Percentiles rank a stretch among this genome's conserved stretches.
Conservation (phyloP, 1,140 invertebrate genomes). For the Campoletis sonorensis region DNA sequence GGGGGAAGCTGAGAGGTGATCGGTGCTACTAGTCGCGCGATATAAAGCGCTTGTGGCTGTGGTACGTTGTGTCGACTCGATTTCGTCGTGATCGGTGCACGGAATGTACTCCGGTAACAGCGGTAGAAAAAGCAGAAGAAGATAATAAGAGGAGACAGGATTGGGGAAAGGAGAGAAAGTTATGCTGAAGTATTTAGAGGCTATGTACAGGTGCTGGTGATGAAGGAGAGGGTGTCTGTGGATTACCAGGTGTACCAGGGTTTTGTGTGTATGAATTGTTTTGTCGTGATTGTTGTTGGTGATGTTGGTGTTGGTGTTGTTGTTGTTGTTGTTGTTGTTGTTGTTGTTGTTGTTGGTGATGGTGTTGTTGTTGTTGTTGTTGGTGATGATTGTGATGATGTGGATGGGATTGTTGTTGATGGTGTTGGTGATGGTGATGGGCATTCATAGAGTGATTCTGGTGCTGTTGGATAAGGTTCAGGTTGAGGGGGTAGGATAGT, state of each 20-base stretch:
- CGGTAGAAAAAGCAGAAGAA: slow-evolving; percentile 46
- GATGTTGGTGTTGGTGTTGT: slow-evolving; percentile 62
- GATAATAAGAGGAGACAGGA: slow-evolving; percentile 6
- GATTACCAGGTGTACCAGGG: slow-evolving; percentile 70
- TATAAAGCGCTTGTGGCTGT: slow-evolving; percentile 27
- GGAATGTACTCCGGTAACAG: slow-evolving; percentile 59
- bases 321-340: slow-evolving; percentile 61
- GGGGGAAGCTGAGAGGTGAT: slow-evolving; percentile 32
- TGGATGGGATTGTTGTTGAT: slow-evolving; percentile 57
- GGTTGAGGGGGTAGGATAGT: slow-evolving; percentile 74
- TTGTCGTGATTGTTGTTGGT: slow-evolving; percentile 63
- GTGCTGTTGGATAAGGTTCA: slow-evolving; percentile 68
- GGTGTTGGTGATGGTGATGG: slow-evolving; percentile 57
- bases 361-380: slow-evolving; percentile 45
- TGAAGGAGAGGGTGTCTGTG: slow-evolving; percentile 73
- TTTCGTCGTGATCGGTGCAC: slow-evolving; percentile 57
- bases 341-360: slow-evolving; percentile 55
- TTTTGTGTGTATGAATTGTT: slow-evolving; percentile 70
- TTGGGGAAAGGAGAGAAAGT: slow-evolving; percentile 32
- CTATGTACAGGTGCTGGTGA: slow-evolving; percentile 77
- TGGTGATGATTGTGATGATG: slow-evolving; percentile 50
- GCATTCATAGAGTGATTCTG: slow-evolving; percentile 62
- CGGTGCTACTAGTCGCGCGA: slow-evolving; percentile 36
- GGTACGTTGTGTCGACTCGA: slow-evolving; percentile 40
- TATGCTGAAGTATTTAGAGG: slow-evolving; percentile 61